Evolutionary conservation across 2,113 vertebrate species (phyloP).

Genomic region (Lipophrys pholis): DNA sequence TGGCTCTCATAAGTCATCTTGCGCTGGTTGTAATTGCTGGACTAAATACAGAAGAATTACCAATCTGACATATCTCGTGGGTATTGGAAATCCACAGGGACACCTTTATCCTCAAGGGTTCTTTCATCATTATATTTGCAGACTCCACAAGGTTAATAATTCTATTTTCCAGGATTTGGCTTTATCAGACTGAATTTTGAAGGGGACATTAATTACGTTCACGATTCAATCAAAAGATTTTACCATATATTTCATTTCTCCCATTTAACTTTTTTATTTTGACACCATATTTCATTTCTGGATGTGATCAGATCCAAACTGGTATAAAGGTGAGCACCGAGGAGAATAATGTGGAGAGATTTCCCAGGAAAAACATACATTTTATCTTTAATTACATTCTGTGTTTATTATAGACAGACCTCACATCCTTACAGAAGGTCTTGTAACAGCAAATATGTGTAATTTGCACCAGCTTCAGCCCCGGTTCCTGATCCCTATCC

Average conservation of each 20-base stretch:
- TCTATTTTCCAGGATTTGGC: slow-evolving; percentile 28
- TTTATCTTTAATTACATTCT: slow-evolving; percentile 55
- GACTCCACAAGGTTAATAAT: slow-evolving; percentile 45
- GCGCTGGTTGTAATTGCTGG: slow-evolving; percentile 51
- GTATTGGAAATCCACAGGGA: slow-evolving; percentile 53
- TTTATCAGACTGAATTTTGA: slow-evolving; percentile 23
- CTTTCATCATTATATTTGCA: slow-evolving; percentile 34
- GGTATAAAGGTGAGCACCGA: slow-evolving; percentile 33
- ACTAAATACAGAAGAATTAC: slow-evolving; percentile 63
- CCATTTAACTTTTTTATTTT: slow-evolving; percentile 49
- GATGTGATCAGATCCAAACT: slow-evolving; percentile 51
- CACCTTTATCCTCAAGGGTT: slow-evolving; percentile 36
- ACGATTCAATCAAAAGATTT: slow-evolving; percentile 47
- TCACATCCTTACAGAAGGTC: slow-evolving; percentile 22
- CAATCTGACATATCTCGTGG: slow-evolving; percentile 41
- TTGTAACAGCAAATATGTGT: slow-evolving; percentile 4
- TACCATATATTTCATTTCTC: slow-evolving; percentile 33
- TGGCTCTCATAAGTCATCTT: slow-evolving; percentile 70
- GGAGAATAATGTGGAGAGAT: slow-evolving; percentile 30
- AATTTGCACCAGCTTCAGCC: too few species aligned
- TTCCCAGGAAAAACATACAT: slow-evolving; percentile 34
- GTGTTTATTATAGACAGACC: slow-evolving; percentile 21
- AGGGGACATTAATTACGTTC: slow-evolving; percentile 42
- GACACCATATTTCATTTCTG: slow-evolving; percentile 46
- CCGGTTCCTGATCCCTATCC: too few species aligned